Evolutionary conservation across 2,113 vertebrate genomes (phyloP), one percentile per base, ranked within the genome.

Genomic region (Crotalus helleri): DNA sequence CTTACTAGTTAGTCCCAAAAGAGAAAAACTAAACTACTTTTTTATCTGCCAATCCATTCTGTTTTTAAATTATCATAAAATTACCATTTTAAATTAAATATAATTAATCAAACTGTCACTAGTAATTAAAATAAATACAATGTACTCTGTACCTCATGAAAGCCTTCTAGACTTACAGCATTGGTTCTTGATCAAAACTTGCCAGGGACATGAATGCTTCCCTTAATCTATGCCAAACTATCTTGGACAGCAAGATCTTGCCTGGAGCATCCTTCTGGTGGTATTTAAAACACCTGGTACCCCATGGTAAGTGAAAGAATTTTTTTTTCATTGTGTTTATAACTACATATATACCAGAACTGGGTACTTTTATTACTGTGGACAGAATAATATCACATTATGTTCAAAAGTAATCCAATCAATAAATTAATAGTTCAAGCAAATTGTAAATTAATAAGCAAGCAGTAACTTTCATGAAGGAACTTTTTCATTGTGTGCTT

Each of bases 41-140:
- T 39, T 93, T 12, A 33, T 59, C 44, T 94, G 94, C 89, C 39
- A 58, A 81, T 81, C 69, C 33, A 94, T 93, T 92, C 92, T 95
- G 44, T 91, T 95, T 97, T 96, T 87, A 97, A 96, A 95, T 97
- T 97, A 97, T 97, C 96, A 97, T 97, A 97, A 97, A 97, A 98
- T 98, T 97, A 97, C 95, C 96, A 97, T 98, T 98, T 98, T 97
- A 98, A 97, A 98, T 98, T 97, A 95, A 97, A 97, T 96, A 95
- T 96, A 97, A 97, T 98, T 98, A 97, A 97, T 96, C 96, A 97
- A 97, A 97, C 95, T 97, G 97, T 95, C 98, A 95, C 89, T 93
- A 93, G 93, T 92, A 94, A 96, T 95, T 11, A 95, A 96, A 95
- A 94, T 90, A 94, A 96, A 96, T 90, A 90, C 92, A 1, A 85